Evolutionary conservation across 37 sponge, comb jelly and placozoan species (phyloP).

Genomic region (Axinella damicornis): DNA sequence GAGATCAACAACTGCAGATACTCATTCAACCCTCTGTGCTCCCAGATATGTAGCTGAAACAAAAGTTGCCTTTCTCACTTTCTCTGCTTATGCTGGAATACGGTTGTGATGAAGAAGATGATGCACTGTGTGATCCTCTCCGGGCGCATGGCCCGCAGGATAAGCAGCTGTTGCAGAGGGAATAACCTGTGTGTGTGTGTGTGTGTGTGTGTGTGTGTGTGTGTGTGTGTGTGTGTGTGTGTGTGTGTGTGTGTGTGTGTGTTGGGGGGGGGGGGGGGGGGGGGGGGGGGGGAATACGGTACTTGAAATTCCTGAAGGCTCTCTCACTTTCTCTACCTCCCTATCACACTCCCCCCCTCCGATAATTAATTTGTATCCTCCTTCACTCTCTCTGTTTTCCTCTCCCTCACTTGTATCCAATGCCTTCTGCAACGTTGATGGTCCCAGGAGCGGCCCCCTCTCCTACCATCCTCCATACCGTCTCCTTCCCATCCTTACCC

Average conservation of each 20-base stretch:
- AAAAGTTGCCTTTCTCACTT: too few relatives aligned
- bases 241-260: background rate
- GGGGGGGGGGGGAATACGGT: background rate
- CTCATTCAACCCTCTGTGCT: background rate
- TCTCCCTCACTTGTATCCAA: constrained; percentile 53
- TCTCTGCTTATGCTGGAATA: constrained; percentile 32
- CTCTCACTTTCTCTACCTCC: background rate
- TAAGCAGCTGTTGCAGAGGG: constrained; percentile 67
- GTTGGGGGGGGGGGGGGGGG: background rate
- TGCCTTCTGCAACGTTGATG: constrained; percentile 8
- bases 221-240: background rate
- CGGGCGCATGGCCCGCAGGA: constrained; percentile 65
- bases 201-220: constrained; percentile 3
- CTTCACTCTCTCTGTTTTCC: background rate
- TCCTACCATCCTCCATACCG: constrained; percentile 67
- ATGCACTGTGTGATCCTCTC: constrained; percentile 61
- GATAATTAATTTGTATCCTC: too few relatives aligned
- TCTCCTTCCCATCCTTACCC: constrained; percentile 69
- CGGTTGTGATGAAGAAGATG: constrained; percentile 41
- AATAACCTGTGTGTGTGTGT: constrained; percentile 35
- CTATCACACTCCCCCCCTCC: constrained; percentile 12
- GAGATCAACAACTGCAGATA: background rate
- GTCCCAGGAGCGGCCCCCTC: constrained; percentile 68
- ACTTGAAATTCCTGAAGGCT: too few relatives aligned
- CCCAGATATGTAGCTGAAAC: background rate